These are phyloP conservation scores for Sula dactylatra DNA, from an alignment of 2,113 vertebrate genomes.

Conservation along the genomic window DNA sequence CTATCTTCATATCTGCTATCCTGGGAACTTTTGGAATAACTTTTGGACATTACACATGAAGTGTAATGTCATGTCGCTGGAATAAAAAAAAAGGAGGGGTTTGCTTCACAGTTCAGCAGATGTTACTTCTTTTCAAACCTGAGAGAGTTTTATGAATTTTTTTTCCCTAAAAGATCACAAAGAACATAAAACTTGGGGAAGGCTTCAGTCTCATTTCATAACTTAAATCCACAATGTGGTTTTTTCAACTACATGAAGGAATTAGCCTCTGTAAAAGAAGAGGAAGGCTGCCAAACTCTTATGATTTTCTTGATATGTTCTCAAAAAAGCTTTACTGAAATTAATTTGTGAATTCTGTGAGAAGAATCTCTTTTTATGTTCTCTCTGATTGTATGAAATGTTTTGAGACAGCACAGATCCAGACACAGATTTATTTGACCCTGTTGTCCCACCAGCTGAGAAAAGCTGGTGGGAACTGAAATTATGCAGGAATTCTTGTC, in stretches of 20 bases:
- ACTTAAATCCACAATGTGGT: background rate
- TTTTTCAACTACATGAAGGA: slow-evolving; percentile 20
- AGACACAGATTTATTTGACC: slow-evolving; percentile 3
- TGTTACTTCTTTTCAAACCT: slow-evolving; percentile 20
- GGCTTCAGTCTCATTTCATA: background rate
- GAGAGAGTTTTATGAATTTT: background rate
- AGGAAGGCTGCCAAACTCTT: slow-evolving; percentile 2
- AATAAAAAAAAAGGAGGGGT: background rate
- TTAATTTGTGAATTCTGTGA: slow-evolving; percentile 35
- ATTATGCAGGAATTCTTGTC: background rate
- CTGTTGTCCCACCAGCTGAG: background rate
- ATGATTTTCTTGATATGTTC: background rate
- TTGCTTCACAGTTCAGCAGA: slow-evolving; percentile 12
- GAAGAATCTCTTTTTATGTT: slow-evolving; percentile 22
- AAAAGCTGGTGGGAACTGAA: slow-evolving; percentile 8
- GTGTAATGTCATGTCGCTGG: slow-evolving; percentile 44
- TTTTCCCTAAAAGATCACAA: background rate
- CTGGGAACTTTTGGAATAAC: slow-evolving; percentile 11
- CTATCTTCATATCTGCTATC: background rate
- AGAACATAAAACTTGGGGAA: background rate
- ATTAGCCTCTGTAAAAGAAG: slow-evolving; percentile 23
- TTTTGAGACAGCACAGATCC: slow-evolving; percentile 30
- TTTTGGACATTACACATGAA: slow-evolving; percentile 18
- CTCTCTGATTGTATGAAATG: slow-evolving; percentile 4
- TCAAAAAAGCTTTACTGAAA: slow-evolving; percentile 19